These are phyloP conservation scores for Cosmia pyralina DNA, from an alignment of 2,888 invertebrate species.

Conservation along the genomic window DNA sequence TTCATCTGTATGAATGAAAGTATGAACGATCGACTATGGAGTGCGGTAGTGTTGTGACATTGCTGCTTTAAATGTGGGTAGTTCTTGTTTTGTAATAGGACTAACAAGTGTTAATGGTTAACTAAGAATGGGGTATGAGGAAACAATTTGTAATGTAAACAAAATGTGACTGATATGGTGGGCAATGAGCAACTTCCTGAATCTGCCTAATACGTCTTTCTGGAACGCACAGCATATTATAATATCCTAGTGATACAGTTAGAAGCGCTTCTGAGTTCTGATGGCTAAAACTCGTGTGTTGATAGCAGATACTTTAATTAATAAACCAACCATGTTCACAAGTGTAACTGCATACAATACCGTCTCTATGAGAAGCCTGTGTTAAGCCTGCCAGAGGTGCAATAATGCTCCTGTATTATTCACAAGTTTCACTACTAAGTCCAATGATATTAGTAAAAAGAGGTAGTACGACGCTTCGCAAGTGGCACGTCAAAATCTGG, in stretches of 20 bases:
- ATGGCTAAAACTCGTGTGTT: background rate
- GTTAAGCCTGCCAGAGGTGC: background rate
- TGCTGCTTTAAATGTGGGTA: slow-evolving; percentile 42
- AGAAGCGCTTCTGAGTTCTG: background rate
- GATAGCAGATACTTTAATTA: background rate
- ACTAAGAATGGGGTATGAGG: slow-evolving; percentile 18
- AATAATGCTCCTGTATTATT: background rate
- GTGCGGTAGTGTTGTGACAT: slow-evolving; percentile 36
- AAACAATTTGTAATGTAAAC: slow-evolving; percentile 20
- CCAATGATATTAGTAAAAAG: too few relatives aligned
- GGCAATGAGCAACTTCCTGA: background rate
- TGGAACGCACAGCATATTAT: background rate
- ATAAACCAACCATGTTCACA: background rate
- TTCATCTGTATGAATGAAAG: slow-evolving; percentile 56
- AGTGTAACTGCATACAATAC: background rate
- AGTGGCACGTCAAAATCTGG: too few relatives aligned
- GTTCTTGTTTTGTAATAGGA: slow-evolving; percentile 47
- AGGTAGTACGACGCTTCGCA: too few relatives aligned
- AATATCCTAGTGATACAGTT: background rate
- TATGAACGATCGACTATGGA: slow-evolving; percentile 45
- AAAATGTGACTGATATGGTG: background rate
- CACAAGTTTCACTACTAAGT: background rate
- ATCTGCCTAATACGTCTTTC: slow-evolving; percentile 1
- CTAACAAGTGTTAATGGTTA: slow-evolving; percentile 30
- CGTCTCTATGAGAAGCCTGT: background rate